phyloP scores from a whole-genome alignment of 2,113 vertebrate species.

The Aleadryas rufinucha region DNA sequence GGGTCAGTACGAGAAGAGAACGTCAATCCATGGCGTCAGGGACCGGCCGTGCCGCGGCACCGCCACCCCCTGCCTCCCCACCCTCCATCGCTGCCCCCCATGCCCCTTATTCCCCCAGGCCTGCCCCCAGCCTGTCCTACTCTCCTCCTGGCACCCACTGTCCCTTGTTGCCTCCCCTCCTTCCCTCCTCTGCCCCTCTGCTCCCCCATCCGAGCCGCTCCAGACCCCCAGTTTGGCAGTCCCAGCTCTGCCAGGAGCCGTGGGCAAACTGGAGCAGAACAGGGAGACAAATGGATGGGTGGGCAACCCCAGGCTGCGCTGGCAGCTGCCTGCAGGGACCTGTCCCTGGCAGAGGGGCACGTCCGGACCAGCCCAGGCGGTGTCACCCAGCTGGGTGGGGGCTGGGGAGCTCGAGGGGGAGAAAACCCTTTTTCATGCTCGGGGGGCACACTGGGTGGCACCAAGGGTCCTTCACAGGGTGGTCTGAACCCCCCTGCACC shows the following conservation, averaged over 20 bases:
- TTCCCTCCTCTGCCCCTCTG: background rate
- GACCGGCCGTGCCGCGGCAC: background rate
- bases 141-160: background rate
- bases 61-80: accelerated
- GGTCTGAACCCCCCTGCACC: background rate
- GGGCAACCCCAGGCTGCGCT: background rate
- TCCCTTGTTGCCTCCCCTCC: background rate
- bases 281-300: too few species aligned
- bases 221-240: background rate
- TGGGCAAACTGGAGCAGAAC: background rate
- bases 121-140: background rate
- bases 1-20: constrained; percentile 57
- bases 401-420: accelerated
- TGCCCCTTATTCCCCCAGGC: accelerated
- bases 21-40: constrained; percentile 46
- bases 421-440: accelerated
- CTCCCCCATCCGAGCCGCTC: background rate
- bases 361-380: background rate
- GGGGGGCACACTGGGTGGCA: too few species aligned
- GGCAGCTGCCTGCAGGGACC: background rate
- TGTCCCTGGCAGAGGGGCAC: background rate
- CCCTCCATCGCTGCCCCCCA: background rate
- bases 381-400: background rate
- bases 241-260: background rate
- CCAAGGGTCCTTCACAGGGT: background rate